These are phyloP conservation scores for Nymphalis c-album DNA, from an alignment of 2,888 invertebrate genomes.

Conservation along the genomic window DNA sequence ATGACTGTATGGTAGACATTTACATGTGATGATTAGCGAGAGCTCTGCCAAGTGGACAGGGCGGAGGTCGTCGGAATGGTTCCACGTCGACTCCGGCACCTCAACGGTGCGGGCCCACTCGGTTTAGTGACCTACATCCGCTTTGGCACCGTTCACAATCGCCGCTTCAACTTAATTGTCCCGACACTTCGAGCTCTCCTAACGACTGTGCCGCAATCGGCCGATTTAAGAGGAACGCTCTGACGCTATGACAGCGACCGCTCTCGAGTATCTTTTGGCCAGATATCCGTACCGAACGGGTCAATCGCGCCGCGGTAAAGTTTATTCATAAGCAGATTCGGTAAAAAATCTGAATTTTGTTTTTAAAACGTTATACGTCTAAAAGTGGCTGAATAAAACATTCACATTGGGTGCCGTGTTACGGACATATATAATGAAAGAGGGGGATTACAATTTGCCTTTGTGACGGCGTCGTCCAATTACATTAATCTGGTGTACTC, in stretches of 20 bases:
- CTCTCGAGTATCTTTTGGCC: conserved; percentile 54
- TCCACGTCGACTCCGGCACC: conserved; percentile 59
- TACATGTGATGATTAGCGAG: conserved; percentile 41
- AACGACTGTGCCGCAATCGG: conserved; percentile 79
- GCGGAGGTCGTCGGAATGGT: conserved; percentile 57
- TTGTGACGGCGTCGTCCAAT: conserved; percentile 79
- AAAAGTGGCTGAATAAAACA: conserved; percentile 56
- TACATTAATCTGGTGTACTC: conserved; percentile 78
- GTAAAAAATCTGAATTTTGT: conserved; percentile 59
- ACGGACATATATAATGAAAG: conserved; percentile 71
- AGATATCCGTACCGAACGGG: conserved; percentile 55
- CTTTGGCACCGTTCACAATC: conserved; percentile 81
- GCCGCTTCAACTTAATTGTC: conserved; percentile 81
- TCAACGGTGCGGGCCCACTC: conserved; percentile 71
- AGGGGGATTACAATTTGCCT: conserved; percentile 80
- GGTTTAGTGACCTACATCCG: conserved; percentile 78
- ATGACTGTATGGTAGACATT: conserved; percentile 35
- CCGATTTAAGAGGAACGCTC: conserved; percentile 72
- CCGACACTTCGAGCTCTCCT: conserved; percentile 78
- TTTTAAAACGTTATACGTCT: conserved; percentile 54
- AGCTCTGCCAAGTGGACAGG: conserved; percentile 62
- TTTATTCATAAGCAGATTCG: conserved; percentile 48
- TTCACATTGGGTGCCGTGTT: conserved; percentile 67
- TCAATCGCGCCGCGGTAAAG: conserved; percentile 56
- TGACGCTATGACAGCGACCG: conserved; percentile 55